Percentiles rank a stretch among this genome's conserved stretches.
phyloP scores from a whole-genome alignment of 2,888 invertebrate species.

The Linyphia triangularis region DNA sequence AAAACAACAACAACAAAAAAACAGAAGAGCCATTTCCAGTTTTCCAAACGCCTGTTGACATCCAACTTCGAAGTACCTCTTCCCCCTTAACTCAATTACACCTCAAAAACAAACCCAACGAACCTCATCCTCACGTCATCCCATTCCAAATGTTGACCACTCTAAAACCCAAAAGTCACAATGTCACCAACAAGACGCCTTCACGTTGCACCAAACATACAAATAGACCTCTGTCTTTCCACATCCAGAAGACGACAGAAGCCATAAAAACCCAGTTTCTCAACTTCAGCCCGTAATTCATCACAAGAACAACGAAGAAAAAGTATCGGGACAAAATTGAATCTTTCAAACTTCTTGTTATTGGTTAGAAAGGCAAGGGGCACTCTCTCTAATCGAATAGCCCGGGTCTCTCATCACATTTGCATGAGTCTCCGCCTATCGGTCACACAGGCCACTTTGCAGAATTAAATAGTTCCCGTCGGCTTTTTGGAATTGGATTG shows the following conservation, averaged over 20 bases:
- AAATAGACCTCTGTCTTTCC: background rate
- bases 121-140: background rate
- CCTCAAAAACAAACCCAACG: background rate
- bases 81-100: background rate
- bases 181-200: background rate
- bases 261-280: background rate
- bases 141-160: background rate
- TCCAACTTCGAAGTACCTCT: background rate
- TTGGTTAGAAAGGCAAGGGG: background rate
- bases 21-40: no score
- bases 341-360: background rate
- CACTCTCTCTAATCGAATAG: constrained; percentile 68
- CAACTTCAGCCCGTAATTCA: background rate
- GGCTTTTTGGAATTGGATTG: constrained; percentile 56
- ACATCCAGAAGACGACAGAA: background rate
- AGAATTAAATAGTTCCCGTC: constrained; percentile 52
- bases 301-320: constrained; percentile 4
- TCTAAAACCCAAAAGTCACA: background rate
- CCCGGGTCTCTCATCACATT: constrained; percentile 62
- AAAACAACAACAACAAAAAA: no score
- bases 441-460: constrained; percentile 52
- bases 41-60: no score
- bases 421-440: constrained; percentile 45
- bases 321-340: constrained; percentile 31
- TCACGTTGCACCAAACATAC: background rate